Conservation (phyloP, 2,888 invertebrate species). For the Plagiodera versicolora region DNA sequence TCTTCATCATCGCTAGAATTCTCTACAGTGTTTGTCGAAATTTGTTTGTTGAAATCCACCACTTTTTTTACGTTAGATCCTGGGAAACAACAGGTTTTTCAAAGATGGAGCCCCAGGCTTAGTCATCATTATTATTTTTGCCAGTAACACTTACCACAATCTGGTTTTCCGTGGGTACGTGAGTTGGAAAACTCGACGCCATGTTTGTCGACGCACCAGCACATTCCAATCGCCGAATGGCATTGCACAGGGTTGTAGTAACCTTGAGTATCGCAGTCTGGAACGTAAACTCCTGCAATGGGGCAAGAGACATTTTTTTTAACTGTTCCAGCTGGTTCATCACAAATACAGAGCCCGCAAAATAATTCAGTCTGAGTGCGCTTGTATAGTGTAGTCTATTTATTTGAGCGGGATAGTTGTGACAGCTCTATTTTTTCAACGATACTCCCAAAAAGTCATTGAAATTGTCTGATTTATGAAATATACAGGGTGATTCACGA, state of each 20-base stretch:
- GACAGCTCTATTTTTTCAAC: too few relatives aligned
- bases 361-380: too few relatives aligned
- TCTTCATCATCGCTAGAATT: slow-evolving; percentile 74
- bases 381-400: too few relatives aligned
- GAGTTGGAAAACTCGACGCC: slow-evolving; percentile 86
- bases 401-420: too few relatives aligned
- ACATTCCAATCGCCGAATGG: slow-evolving; percentile 82
- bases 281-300: slow-evolving; percentile 72
- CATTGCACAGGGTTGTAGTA: slow-evolving; percentile 87
- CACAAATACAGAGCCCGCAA: too few relatives aligned
- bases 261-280: slow-evolving; percentile 83
- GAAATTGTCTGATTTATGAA: too few relatives aligned
- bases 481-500: too few relatives aligned
- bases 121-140: too few relatives aligned
- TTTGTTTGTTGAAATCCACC: slow-evolving; percentile 34
- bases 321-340: too few relatives aligned
- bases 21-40: slow-evolving; percentile 54
- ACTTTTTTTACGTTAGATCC: slow-evolving; percentile 36
- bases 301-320: too few relatives aligned
- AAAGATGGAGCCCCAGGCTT: too few relatives aligned
- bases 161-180: slow-evolving; percentile 77
- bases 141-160: slow-evolving; percentile 67
- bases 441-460: too few relatives aligned
- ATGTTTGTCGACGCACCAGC: slow-evolving; percentile 93
- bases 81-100: slow-evolving; percentile 26